Conservation (phyloP, 2,113 vertebrate species). For the Menidia beryllina region DNA sequence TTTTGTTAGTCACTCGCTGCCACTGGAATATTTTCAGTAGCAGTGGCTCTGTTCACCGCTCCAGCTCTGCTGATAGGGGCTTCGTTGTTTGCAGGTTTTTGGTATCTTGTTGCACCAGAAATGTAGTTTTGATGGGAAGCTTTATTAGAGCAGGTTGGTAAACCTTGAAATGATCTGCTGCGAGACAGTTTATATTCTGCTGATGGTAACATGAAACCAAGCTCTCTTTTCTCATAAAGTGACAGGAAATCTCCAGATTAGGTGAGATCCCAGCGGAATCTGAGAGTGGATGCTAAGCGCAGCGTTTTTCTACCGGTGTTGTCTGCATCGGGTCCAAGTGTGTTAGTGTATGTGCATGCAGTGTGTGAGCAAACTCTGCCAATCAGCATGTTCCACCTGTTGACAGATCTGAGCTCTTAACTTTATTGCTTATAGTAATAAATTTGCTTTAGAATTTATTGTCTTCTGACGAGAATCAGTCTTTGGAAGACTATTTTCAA, state of each 20-base stretch:
- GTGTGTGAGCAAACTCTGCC: conserved; percentile 33
- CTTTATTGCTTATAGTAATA: conserved; percentile 24
- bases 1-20: conserved; percentile 45
- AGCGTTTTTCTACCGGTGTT: background rate
- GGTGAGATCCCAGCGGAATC: conserved; percentile 17
- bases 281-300: conserved; percentile 12
- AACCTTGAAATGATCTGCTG: conserved; percentile 27
- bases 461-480: conserved; percentile 20
- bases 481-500: conserved; percentile 45
- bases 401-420: conserved; percentile 41
- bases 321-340: conserved; percentile 17
- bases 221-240: conserved; percentile 12
- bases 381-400: conserved; percentile 43
- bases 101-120: conserved; percentile 18
- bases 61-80: background rate
- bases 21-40: conserved; percentile 41
- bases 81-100: conserved; percentile 20
- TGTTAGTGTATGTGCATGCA: conserved; percentile 48
- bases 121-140: conserved; percentile 9
- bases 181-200: conserved; percentile 20
- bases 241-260: conserved; percentile 31
- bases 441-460: conserved; percentile 22
- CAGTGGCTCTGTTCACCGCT: conserved; percentile 23
- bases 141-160: conserved; percentile 19
- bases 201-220: conserved; percentile 25